A percentile compares a stretch with the other conserved stretches of the same genome.
Evolutionary conservation across 2,888 invertebrate species (phyloP).

Genomic region (Chironomus tentans): DNA sequence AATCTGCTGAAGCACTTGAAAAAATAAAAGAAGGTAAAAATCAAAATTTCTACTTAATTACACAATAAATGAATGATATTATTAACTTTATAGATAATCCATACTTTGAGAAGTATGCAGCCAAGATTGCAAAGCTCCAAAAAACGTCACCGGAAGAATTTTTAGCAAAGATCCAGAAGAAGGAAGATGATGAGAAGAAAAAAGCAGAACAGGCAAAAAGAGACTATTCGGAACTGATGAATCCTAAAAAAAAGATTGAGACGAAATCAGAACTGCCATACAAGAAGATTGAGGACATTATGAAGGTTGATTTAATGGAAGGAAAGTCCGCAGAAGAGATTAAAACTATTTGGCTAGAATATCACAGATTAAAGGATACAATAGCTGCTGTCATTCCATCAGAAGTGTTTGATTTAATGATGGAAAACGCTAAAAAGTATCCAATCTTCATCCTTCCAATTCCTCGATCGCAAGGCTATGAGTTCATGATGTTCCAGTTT

Average conservation of each 20-base stretch:
- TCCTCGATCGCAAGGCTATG: constrained; percentile 74
- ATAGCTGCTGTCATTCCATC: constrained; percentile 63
- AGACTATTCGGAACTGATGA: constrained; percentile 54
- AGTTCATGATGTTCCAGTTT: constrained; percentile 74
- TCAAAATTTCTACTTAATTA: not conserved
- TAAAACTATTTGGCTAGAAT: constrained; percentile 66
- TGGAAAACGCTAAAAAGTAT: constrained; percentile 48
- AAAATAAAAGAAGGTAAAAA: constrained; percentile 33
- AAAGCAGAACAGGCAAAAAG: constrained; percentile 42
- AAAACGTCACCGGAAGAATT: constrained; percentile 69
- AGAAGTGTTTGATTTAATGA: constrained; percentile 50
- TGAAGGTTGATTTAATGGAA: constrained; percentile 65
- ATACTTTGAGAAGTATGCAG: constrained; percentile 71
- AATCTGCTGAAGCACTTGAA: constrained; percentile 45
- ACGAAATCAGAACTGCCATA: constrained; percentile 39
- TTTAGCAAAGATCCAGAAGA: constrained; percentile 50
- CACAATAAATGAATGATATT: not conserved
- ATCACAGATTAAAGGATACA: constrained; percentile 67
- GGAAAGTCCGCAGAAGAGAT: constrained; percentile 66
- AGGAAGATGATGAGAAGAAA: constrained; percentile 34
- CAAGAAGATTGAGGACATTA: constrained; percentile 54
- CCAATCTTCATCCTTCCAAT: constrained; percentile 71
- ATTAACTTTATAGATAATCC: constrained; percentile 49
- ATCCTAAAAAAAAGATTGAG: constrained; percentile 49
- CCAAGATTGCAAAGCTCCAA: constrained; percentile 64